Conservation (phyloP, 2,797 vertebrate species). For the Rhinatrema bivittatum region DNA sequence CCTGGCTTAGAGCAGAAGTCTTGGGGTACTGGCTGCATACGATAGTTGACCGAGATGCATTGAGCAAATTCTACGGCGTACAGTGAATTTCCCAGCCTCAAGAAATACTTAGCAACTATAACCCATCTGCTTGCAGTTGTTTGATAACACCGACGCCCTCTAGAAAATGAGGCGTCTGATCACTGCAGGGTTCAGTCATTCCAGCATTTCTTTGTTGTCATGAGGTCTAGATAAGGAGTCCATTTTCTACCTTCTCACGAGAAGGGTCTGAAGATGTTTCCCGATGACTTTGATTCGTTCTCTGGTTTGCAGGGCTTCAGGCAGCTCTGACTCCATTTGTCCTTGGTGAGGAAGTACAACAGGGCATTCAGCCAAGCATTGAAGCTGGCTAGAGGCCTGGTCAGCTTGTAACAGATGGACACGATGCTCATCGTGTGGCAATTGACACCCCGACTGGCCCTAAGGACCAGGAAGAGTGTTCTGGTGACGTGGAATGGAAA, state of each 20-base stretch:
- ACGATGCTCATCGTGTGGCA: conserved; percentile 59
- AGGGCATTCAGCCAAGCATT: conserved; percentile 74
- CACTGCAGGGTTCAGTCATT: too few relatives aligned
- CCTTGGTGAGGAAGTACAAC: conserved; percentile 73
- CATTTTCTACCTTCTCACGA: conserved; percentile 35
- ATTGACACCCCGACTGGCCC: conserved; percentile 41
- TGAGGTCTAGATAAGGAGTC: too few relatives aligned
- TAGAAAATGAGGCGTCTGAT: too few relatives aligned
- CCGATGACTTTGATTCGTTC: conserved; percentile 47
- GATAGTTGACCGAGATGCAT: too few relatives aligned
- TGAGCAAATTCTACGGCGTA: too few relatives aligned
- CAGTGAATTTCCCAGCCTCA: too few relatives aligned
- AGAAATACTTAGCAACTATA: too few relatives aligned
- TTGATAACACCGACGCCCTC: too few relatives aligned
- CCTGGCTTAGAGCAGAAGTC: too few relatives aligned
- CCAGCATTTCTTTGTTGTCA: too few relatives aligned
- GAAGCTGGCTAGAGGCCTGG: conserved; percentile 67
- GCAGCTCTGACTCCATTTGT: conserved; percentile 60
- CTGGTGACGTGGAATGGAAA: conserved; percentile 72
- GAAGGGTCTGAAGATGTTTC: conserved; percentile 26
- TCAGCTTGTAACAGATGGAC: conserved; percentile 75
- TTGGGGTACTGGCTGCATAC: too few relatives aligned
- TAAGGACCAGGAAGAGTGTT: conserved; percentile 63
- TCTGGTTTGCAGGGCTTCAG: conserved; percentile 51
- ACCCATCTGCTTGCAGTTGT: too few relatives aligned